Base-by-base conservation (phyloP, 2,888 invertebrate species). In the Eilema sororculum region DNA sequence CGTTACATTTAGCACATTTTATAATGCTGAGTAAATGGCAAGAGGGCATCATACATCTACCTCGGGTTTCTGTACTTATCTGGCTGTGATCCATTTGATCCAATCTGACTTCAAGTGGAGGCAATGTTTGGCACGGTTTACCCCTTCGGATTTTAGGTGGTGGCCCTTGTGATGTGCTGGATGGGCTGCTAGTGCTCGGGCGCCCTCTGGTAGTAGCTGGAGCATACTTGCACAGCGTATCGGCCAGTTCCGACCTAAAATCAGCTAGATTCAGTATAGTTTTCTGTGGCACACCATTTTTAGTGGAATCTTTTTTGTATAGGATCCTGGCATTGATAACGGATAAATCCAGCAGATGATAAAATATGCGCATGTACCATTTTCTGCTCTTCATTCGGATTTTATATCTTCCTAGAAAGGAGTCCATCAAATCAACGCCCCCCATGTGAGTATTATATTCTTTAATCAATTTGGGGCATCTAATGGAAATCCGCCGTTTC, bases 31-130 rank as follows among this genome's bases (percentile, higher is more conserved):
- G 8, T 57, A 57, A 57, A 22, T 22, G 56, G 56, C 52, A 52
- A 41, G 28, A 28, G 28, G 28, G 28, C 28, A 28, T 28, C 28
- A 28, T 28, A 28, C 76, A 77, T 77, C 80, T 66, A 64, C 74
- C 65, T 67, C 76, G 77, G 41, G 76, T 67, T 68, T 79, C 79
- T 73, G 80, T 79, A 62, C 77, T 81, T 61, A 80, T 76, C 63
- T 66, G 67, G 62, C 70, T 72, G 64, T 81, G 78, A 73, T 79
- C 79, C 41, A 69, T 65, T 76, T 78, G 28, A 61, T 82, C 82
- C 22, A 78, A 60, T 75, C 77, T 77, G 69, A 79, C 75, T 69
- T 82, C 79, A 74, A 60, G 72, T 64, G 81, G 75, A 65, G 79
- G 76, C 70, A 78, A 77, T 65, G 59, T 57, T 69, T 74, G 74